Evolutionary conservation across 2,888 invertebrate genomes (phyloP).

Genomic region (Antheraea yamamai): DNA sequence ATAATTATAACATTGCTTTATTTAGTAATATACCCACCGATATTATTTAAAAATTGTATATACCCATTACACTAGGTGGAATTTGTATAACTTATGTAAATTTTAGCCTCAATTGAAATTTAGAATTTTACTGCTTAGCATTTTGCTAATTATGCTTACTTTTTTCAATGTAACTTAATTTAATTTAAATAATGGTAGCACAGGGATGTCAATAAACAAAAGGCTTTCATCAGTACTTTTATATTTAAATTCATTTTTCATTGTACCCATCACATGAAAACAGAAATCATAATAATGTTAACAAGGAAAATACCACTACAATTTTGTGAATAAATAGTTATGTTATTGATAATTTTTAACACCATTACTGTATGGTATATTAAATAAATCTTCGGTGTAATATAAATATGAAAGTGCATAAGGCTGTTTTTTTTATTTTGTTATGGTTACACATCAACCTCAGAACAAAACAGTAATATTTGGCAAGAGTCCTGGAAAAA

Average conservation of each 20-base stretch:
- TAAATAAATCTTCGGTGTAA: neutral
- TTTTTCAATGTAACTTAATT: neutral
- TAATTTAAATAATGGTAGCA: neutral
- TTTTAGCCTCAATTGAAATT: neutral
- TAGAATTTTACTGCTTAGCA: neutral
- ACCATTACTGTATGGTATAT: neutral
- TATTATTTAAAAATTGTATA: constrained; percentile 9
- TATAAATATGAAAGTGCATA: no score
- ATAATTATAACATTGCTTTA: constrained; percentile 13
- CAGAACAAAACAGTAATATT: no score
- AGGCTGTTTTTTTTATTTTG: no score
- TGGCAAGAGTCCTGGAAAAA: no score
- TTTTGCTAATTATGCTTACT: neutral
- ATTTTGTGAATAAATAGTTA: neutral
- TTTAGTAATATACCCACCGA: constrained; percentile 22
- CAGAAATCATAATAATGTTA: neutral
- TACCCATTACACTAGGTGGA: neutral
- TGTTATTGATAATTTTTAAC: neutral
- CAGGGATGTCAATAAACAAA: neutral
- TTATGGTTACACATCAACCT: no score
- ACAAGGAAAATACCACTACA: neutral
- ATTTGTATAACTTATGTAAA: neutral
- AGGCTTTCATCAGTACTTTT: neutral
- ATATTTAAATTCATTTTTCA: neutral
- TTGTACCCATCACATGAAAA: neutral